Percentiles rank a stretch among this genome's conserved stretches.
Evolutionary conservation across 2,888 invertebrate genomes (phyloP).

Genomic region (Dione vanillae): DNA sequence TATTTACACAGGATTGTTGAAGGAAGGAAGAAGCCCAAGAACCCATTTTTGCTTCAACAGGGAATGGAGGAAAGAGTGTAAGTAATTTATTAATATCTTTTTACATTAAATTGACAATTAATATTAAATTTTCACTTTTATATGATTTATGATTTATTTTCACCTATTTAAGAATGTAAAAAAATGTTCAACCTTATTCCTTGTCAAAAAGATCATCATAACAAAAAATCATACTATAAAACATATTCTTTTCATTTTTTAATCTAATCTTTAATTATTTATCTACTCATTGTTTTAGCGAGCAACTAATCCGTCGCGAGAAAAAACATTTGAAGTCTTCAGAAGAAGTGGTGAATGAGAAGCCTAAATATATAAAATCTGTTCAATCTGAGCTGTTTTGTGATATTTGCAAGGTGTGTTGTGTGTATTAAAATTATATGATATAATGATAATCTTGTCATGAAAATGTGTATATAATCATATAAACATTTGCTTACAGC

Average conservation of each 20-base stretch:
- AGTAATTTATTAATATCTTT: no score
- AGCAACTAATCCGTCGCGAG: constrained; percentile 71
- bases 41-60: constrained; percentile 61
- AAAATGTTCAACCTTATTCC: no score
- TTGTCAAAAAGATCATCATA: no score
- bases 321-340: constrained; percentile 54
- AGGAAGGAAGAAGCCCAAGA: constrained; percentile 68
- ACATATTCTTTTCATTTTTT: no score
- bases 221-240: no score
- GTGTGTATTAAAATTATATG: not conserved
- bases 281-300: constrained; percentile 52
- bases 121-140: no score
- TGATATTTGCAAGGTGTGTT: constrained; percentile 71
- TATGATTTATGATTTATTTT: no score
- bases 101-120: no score
- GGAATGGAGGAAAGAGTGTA: constrained; percentile 55
- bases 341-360: constrained; percentile 30
- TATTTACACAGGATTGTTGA: constrained; percentile 64
- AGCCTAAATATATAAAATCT: constrained; percentile 35
- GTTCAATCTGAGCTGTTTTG: constrained; percentile 63
- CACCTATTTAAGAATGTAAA: no score
- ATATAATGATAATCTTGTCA: no score
- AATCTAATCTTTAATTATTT: not conserved
- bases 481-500: no score
- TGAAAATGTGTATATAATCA: no score